Percentiles rank a stretch among this genome's conserved stretches.
Evolutionary conservation across 2,797 vertebrate species (phyloP).

Genomic region (Aeoliscus strigatus): DNA sequence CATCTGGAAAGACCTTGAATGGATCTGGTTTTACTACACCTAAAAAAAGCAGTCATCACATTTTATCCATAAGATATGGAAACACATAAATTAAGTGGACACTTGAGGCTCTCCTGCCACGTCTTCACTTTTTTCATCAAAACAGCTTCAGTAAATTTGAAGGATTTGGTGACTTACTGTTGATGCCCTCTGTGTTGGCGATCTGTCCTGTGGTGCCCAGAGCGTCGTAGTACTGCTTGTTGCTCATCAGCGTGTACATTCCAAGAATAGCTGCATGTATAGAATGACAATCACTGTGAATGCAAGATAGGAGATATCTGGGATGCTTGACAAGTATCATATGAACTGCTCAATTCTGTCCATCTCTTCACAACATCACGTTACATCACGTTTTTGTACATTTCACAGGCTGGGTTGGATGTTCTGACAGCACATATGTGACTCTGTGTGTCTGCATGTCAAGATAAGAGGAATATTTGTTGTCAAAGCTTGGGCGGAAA

Average conservation of each 20-base stretch:
- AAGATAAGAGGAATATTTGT: constrained; percentile 18
- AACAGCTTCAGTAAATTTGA: no score
- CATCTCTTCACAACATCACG: no score
- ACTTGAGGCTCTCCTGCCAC: no score
- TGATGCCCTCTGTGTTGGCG: constrained; percentile 93
- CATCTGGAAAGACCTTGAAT: constrained; percentile 88
- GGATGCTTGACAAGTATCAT: neutral
- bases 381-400: no score
- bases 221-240: constrained; percentile 97
- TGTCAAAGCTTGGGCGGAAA: constrained; percentile 4
- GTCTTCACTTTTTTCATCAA: no score
- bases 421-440: neutral
- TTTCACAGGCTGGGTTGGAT: no score
- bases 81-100: no score
- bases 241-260: constrained; percentile 99
- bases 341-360: no score
- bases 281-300: no score
- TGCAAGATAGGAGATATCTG: constrained; percentile 1
- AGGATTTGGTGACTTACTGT: constrained; percentile 79
- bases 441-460: constrained; percentile 11
- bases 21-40: constrained; percentile 91
- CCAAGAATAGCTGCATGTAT: constrained; percentile 86
- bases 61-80: neutral
- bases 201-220: constrained; percentile 86
- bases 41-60: constrained; percentile 35